A percentile compares a stretch with the other conserved stretches of the same genome.
These are phyloP conservation scores for Globicephala melas DNA, from an alignment of 2,113 vertebrate species.

Conservation along the genomic window DNA sequence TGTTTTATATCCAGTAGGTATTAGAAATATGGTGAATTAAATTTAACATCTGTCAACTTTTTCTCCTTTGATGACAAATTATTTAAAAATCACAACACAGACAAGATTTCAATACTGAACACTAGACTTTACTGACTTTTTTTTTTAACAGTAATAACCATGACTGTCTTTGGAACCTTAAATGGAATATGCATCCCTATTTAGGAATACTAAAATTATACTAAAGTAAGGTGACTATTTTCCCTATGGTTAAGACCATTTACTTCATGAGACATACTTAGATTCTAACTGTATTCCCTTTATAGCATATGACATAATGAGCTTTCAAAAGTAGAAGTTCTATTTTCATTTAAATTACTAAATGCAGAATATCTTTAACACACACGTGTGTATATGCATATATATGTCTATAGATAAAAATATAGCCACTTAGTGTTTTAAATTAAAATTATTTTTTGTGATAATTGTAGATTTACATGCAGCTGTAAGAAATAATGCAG, in stretches of 20 bases:
- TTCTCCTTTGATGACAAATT: slow-evolving; percentile 23
- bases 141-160: slow-evolving; percentile 9
- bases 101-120: slow-evolving; percentile 38
- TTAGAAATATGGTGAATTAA: not conserved
- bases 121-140: not conserved
- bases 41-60: slow-evolving; percentile 2
- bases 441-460: slow-evolving; percentile 7
- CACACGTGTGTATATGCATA: not conserved
- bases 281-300: slow-evolving; percentile 30
- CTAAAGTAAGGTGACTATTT: slow-evolving; percentile 60
- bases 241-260: slow-evolving; percentile 49
- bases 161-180: not conserved
- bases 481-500: not conserved
- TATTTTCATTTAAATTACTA: slow-evolving; percentile 56
- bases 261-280: slow-evolving; percentile 53
- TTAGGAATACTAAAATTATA: slow-evolving; percentile 67
- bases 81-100: slow-evolving; percentile 31
- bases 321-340: slow-evolving; percentile 28
- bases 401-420: not conserved
- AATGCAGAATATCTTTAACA: slow-evolving; percentile 44
- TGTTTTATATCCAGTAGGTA: not conserved
- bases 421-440: not conserved
- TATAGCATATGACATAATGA: slow-evolving; percentile 50
- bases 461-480: not conserved
- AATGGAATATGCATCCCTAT: slow-evolving; percentile 22